A percentile compares a stretch with the other conserved stretches of the same genome.
These are phyloP conservation scores for Uloborus plumipes DNA, from an alignment of 2,888 invertebrate genomes.

Conservation along the genomic window DNA sequence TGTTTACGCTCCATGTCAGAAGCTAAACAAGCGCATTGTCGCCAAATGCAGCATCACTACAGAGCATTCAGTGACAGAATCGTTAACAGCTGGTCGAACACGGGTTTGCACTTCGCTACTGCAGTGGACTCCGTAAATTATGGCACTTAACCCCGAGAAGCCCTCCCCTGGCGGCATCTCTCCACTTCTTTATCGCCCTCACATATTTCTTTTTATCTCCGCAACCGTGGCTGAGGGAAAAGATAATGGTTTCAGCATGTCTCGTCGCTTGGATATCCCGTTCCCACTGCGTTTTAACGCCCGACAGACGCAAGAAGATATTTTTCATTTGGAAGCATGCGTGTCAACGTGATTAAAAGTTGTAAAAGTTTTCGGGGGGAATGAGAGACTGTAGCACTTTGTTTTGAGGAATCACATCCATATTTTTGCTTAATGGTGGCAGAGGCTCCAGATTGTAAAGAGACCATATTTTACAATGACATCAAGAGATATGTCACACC, in stretches of 20 bases:
- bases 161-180: constrained; percentile 40
- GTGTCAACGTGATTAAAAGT: neutral
- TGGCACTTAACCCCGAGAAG: constrained; percentile 59
- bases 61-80: constrained; percentile 41
- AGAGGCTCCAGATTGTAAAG: too few species aligned
- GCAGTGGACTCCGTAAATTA: constrained; percentile 60
- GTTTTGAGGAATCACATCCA: too few species aligned
- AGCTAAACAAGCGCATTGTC: neutral
- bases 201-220: constrained; percentile 52
- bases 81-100: constrained; percentile 61
- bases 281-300: too few species aligned
- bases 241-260: constrained; percentile 46
- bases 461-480: too few species aligned
- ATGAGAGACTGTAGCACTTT: too few species aligned
- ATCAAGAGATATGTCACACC: too few species aligned
- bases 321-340: constrained; percentile 2
- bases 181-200: constrained; percentile 55
- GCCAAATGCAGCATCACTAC: constrained; percentile 35
- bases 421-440: too few species aligned
- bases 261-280: neutral
- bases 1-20: too few species aligned
- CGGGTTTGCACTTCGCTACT: constrained; percentile 57
- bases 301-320: neutral
- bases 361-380: too few species aligned
- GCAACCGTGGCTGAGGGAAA: constrained; percentile 20